Evolutionary conservation across 2,113 vertebrate species (phyloP).

Genomic region (Aptenodytes forsteri): DNA sequence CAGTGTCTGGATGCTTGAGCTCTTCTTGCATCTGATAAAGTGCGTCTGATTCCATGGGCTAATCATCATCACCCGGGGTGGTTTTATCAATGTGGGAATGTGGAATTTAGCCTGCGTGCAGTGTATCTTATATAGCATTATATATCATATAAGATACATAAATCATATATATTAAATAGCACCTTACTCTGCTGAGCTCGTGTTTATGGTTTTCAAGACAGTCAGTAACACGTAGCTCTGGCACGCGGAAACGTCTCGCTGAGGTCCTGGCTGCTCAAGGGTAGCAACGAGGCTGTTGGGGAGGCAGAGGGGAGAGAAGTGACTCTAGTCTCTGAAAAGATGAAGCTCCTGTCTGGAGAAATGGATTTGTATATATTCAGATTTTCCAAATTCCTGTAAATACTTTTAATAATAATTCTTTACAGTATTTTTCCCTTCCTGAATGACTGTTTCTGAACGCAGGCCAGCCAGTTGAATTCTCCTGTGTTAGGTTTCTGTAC

Average conservation of each 20-base stretch:
- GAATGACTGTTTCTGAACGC: neutral
- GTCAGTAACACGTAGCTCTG: fast-evolving
- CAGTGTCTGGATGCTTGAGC: fast-evolving
- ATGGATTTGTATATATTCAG: neutral
- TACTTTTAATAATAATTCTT: neutral
- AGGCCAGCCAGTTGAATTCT: neutral
- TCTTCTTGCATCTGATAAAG: neutral
- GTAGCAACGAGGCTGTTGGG: neutral
- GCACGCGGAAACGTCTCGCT: fast-evolving
- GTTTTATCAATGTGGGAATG: neutral
- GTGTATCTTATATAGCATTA: neutral
- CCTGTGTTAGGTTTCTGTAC: neutral
- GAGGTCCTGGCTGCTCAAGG: neutral
- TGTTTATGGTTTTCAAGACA: neutral
- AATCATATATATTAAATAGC: neutral
- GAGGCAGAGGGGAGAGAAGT: neutral
- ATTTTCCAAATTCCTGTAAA: slow-evolving; percentile 37
- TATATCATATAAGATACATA: fast-evolving
- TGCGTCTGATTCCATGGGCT: fast-evolving
- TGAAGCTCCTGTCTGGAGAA: neutral
- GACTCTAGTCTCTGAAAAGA: neutral
- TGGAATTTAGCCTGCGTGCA: neutral
- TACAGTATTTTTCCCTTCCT: neutral
- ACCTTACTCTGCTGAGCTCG: neutral
- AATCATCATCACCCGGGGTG: fast-evolving